phyloP scores from a whole-genome alignment of 2,888 invertebrate genomes.

The Pelosia muscerda region DNA sequence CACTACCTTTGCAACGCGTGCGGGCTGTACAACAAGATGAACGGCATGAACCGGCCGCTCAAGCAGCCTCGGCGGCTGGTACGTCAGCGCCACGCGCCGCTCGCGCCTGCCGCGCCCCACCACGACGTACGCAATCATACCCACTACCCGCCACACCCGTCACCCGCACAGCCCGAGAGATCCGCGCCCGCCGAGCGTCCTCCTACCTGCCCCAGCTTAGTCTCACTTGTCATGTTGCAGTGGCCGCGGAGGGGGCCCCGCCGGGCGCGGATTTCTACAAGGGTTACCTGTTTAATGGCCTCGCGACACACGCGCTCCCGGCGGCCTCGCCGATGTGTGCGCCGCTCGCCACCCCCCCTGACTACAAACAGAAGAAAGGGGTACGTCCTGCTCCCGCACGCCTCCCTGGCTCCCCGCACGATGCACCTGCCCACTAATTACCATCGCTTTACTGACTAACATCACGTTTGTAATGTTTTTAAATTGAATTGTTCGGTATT shows the following conservation, averaged over 20 bases:
- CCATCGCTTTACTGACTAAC: conserved; percentile 61
- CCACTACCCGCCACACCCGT: conserved; percentile 51
- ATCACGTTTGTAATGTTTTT: conserved; percentile 26
- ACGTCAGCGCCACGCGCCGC: conserved; percentile 88
- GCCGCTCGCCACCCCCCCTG: conserved; percentile 72
- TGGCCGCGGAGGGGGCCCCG: conserved; percentile 94
- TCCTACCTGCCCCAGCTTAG: conserved; percentile 52
- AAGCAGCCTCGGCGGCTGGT: conserved; percentile 99
- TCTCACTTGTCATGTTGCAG: conserved; percentile 88
- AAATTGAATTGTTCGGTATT: conserved; percentile 5
- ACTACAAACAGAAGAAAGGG: conserved; percentile 86
- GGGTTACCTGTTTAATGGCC: conserved; percentile 92
- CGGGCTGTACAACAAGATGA: conserved; percentile 99
- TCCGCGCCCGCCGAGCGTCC: conserved; percentile 79
- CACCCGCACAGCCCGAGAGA: conserved; percentile 56
- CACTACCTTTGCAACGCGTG: conserved; percentile 99
- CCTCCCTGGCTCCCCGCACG: conserved; percentile 41
- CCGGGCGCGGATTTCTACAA: conserved; percentile 95
- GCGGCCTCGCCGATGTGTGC: conserved; percentile 62
- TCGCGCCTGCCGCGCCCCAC: conserved; percentile 72
- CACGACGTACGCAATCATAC: conserved; percentile 73
- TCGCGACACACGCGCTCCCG: conserved; percentile 66
- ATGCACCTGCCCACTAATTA: conserved; percentile 54
- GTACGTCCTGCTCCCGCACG: conserved; percentile 66
- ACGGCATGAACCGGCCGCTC: conserved; percentile 98